A percentile compares a stretch with the other conserved stretches of the same genome.
Conservation (phyloP, 2,888 invertebrate species). For the Gari tellinella region DNA sequence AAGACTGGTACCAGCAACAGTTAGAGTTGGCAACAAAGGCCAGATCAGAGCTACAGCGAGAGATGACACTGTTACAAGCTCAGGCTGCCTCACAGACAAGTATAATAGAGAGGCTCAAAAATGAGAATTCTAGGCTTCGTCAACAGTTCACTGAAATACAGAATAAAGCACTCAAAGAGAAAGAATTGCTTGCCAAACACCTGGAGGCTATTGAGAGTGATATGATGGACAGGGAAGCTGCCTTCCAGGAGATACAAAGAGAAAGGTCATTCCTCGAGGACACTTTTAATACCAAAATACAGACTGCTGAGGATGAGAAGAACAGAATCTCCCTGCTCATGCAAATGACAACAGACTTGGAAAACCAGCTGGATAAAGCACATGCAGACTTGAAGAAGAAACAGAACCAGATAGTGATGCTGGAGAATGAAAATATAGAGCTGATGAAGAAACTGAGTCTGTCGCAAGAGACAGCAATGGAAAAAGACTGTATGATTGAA, state of each 20-base stretch:
- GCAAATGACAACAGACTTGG: conserved; percentile 80
- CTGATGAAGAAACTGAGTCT: conserved; percentile 82
- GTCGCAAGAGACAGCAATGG: conserved; percentile 82
- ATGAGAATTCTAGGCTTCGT: conserved; percentile 81
- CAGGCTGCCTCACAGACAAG: conserved; percentile 78
- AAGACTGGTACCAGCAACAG: conserved; percentile 85
- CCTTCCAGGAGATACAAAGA: conserved; percentile 84
- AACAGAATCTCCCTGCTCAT: conserved; percentile 74
- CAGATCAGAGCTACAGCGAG: conserved; percentile 83
- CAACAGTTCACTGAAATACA: conserved; percentile 83
- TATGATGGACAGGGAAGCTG: conserved; percentile 85
- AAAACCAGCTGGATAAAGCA: conserved; percentile 81
- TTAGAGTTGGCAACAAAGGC: conserved; percentile 83
- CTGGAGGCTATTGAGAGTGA: conserved; percentile 85
- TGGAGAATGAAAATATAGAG: conserved; percentile 84
- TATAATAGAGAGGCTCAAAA: conserved; percentile 82
- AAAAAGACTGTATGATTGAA: conserved; percentile 83
- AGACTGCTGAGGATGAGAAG: conserved; percentile 83
- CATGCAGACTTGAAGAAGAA: conserved; percentile 82
- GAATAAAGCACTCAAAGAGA: conserved; percentile 84
- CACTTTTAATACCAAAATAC: conserved; percentile 78
- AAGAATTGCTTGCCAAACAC: conserved; percentile 84
- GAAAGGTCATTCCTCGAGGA: conserved; percentile 82
- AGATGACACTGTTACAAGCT: conserved; percentile 82
- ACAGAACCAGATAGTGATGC: conserved; percentile 76